Evolutionary conservation across 2,888 invertebrate genomes (phyloP), one percentile per base, ranked within the genome.

Genomic region (Metalampra italica): DNA sequence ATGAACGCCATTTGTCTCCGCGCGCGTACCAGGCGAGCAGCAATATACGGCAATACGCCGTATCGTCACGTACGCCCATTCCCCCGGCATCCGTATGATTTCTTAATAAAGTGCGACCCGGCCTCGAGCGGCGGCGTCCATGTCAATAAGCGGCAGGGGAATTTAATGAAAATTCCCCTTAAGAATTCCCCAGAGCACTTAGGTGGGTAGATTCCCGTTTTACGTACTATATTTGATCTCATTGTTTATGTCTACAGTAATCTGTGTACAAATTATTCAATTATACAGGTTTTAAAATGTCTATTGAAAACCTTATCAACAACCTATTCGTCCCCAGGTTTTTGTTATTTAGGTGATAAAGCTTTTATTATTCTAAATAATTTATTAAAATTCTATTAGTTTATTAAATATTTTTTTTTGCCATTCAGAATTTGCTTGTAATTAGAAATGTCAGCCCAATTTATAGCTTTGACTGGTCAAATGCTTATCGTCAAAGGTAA

Each of bases 81-180:
- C 75, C 77, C 71, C 59, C 74, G 65, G 80, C 81, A 80, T 85
- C 82, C 82, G 82, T 83, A 79, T 84, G 85, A 83, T 82, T 82
- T 84, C 83, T 84, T 85, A 84, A 86, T 86, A 86, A 84, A 85
- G 85, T 81, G 79, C 77, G 83, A 77, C 70, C 71, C 76, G 68
- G 65, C 75, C 75, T 69, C 69, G 72, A 77, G 75, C 64, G 68
- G 68, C 66, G 82, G 76, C 82, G 71, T 80, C 83, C 84, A 85
- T 84, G 84, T 84, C 84, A 85, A 85, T 86, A 86, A 84, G 84
- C 76, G 79, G 64, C 57, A 55, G 65, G 64, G 59, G 74, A 77
- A 78, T 78, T 79, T 79, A 78, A 79, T 78, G 78, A 78, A 56
- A 80, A 80, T 80, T 80, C 80, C 66, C 64, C 62, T 64, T 60